phyloP scores from a whole-genome alignment of 2,797 vertebrate species.

The Neostethus bicornis region DNA sequence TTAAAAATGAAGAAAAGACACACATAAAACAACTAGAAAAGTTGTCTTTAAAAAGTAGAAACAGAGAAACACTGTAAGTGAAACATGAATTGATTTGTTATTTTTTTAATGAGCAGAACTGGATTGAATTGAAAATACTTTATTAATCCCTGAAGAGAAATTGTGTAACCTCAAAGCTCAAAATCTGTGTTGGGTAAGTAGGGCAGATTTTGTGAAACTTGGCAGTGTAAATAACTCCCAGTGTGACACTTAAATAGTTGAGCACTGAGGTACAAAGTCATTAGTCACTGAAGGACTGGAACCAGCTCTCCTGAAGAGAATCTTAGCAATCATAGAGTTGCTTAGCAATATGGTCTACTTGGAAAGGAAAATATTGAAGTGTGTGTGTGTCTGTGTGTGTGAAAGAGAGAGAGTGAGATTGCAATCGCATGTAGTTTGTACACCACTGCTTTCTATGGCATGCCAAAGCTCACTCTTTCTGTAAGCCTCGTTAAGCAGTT shows the following conservation, averaged over 20 bases:
- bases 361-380: constrained; percentile 5
- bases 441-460: constrained; percentile 9
- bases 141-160: too few species aligned
- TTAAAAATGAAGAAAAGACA: too few species aligned
- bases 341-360: constrained; percentile 22
- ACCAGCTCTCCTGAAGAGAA: constrained; percentile 11
- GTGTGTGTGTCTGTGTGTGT: constrained; percentile 22
- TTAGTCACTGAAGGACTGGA: constrained; percentile 34
- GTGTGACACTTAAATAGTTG: constrained; percentile 16
- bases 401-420: constrained; percentile 1
- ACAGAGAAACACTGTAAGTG: too few species aligned
- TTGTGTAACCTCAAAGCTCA: too few species aligned
- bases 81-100: too few species aligned
- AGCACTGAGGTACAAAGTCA: constrained; percentile 10
- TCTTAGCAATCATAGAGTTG: constrained; percentile 29
- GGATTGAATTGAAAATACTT: too few species aligned
- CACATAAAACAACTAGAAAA: too few species aligned
- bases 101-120: too few species aligned
- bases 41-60: too few species aligned
- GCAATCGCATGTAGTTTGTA: constrained; percentile 22
- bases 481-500: neutral
- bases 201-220: constrained; percentile 9
- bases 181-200: neutral
- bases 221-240: constrained; percentile 18
- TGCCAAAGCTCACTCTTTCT: constrained; percentile 1